Evolutionary conservation across 2,888 invertebrate species (phyloP).

Genomic region (Hoplodrina blanda): DNA sequence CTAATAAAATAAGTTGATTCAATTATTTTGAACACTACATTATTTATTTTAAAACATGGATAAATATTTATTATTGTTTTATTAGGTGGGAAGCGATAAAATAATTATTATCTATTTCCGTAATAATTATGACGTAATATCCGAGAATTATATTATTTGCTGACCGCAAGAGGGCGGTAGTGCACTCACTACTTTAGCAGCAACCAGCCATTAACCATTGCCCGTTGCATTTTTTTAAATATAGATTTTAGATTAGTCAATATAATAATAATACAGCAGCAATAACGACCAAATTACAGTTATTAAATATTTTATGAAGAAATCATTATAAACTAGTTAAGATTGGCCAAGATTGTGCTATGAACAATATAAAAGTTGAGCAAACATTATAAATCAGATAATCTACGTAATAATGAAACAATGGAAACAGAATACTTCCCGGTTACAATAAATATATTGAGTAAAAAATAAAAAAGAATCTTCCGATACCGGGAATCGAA

Average conservation of each 20-base stretch:
- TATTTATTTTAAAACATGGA: neutral
- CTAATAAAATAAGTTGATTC: too few relatives aligned
- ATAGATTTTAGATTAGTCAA: conserved; percentile 20
- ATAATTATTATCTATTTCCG: conserved; percentile 17
- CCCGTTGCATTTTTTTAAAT: conserved; percentile 26
- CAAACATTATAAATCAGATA: conserved; percentile 42
- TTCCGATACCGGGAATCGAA: conserved; percentile 92
- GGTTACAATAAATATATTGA: neutral
- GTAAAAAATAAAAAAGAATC: conserved; percentile 64
- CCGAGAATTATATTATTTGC: conserved; percentile 6
- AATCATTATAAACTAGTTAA: conserved; percentile 36
- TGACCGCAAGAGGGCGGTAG: conserved; percentile 47
- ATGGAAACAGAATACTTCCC: neutral
- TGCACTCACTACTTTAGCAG: conserved; percentile 12
- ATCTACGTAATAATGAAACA: conserved; percentile 33
- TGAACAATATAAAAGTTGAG: conserved; percentile 49
- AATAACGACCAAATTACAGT: conserved; percentile 35
- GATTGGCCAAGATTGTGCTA: conserved; percentile 42
- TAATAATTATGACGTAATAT: conserved; percentile 21
- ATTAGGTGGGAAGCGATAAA: neutral
- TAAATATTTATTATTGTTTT: neutral
- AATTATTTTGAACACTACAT: neutral
- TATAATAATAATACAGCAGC: conserved; percentile 26
- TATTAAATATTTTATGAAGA: conserved; percentile 44
- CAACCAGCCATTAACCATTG: conserved; percentile 25